Evolutionary conservation across 2,113 vertebrate genomes (phyloP), one percentile per base, ranked within the genome.

Genomic region (Ornithorhynchus anatinus): DNA sequence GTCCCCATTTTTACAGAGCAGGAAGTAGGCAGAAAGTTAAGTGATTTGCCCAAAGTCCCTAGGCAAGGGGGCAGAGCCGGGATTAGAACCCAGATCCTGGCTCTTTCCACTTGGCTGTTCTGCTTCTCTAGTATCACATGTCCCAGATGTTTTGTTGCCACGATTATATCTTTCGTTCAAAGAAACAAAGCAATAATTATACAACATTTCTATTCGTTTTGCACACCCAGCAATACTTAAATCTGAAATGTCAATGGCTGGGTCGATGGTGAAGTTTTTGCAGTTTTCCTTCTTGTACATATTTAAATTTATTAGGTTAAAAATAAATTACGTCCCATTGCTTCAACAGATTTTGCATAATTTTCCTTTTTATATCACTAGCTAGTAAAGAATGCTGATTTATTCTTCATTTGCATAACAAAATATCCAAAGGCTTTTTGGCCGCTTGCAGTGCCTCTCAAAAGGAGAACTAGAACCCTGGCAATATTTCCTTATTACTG

Each of bases 261-360:
- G 58, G 52, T 65, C 37, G 44, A 36, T 62, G 36, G 52, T 47
- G 51, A 54, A 58, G 38, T 32, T 29, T 37, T 38, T 32, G 23
- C 17, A 27, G 43, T 42, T 19, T 43, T 35, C 67, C 54, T 52
- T n/a, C 63, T 83, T 78, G 69, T 75, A 29, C 58, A 77, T 79
- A 77, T 80, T 80, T 27, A 85, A 80, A 81, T 81, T 79, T 67
- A 84, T 73, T 64, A 65, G 54, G 33, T 72, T 71, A 69, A 50
- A 78, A 85, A 70, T 79, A 86, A 87, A 73, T 64, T 22, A 10
- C 19, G 4, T 71, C 74, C 36, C 23, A 1, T 63, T 75, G 38
- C 59, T 81, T 25, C 31, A 58, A 29, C 25, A 58, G 63, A 19
- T 11, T 31, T 27, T 61, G 63, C 29, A 43, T 73, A 79, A 80